Evolutionary conservation across 2,888 invertebrate species (phyloP).

Genomic region (Capitulum mitella): DNA sequence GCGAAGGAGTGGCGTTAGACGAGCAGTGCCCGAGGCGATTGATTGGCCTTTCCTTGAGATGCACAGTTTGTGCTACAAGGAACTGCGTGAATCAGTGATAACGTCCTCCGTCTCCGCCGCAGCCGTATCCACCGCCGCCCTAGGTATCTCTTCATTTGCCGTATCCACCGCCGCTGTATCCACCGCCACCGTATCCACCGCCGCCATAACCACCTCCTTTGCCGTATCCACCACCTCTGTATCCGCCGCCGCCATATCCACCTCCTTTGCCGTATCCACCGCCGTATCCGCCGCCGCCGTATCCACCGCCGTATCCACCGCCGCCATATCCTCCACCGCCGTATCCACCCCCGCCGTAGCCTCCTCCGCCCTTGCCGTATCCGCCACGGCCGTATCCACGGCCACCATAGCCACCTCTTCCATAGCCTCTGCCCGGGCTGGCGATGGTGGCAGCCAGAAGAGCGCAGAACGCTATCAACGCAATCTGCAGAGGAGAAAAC

Average conservation of each 20-base stretch:
- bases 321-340: background rate
- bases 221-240: background rate
- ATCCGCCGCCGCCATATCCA: background rate
- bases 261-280: background rate
- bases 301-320: background rate
- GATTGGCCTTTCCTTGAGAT: too few species aligned
- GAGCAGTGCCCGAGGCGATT: too few species aligned
- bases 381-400: background rate
- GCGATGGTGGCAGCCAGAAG: too few species aligned
- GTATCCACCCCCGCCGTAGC: background rate
- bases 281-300: background rate
- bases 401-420: background rate
- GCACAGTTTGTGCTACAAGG: too few species aligned
- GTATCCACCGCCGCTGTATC: slow-evolving; percentile 1
- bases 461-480: too few species aligned
- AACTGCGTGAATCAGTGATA: too few species aligned
- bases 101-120: background rate
- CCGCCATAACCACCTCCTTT: background rate
- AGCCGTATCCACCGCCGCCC: background rate
- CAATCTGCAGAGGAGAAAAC: too few species aligned
- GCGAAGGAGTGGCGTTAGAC: too few species aligned
- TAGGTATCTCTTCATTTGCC: background rate
- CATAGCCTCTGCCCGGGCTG: background rate
- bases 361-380: background rate
- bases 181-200: background rate